These are phyloP conservation scores for Anabacerthia variegaticeps DNA, from an alignment of 2,797 vertebrate species.

Conservation along the genomic window DNA sequence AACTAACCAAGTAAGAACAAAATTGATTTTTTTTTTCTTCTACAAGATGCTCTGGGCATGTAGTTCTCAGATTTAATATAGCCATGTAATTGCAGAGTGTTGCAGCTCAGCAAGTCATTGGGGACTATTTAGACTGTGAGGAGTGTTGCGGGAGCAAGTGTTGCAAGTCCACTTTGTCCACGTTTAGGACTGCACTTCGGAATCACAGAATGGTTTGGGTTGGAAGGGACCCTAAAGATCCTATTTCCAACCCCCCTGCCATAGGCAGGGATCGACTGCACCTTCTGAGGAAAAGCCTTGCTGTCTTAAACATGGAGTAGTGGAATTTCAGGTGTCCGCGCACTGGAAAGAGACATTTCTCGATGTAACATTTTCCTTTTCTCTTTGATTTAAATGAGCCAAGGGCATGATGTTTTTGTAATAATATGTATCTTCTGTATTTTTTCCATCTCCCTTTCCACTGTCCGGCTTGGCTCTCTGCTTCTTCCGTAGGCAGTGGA, in stretches of 20 bases:
- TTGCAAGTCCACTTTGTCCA: background rate
- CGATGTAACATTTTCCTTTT: background rate
- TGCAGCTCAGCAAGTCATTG: background rate
- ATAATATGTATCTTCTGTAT: background rate
- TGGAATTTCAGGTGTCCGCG: background rate
- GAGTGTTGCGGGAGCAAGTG: background rate
- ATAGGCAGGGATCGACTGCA: background rate
- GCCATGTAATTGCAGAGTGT: background rate
- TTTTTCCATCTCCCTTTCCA: background rate
- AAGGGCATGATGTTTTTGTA: background rate
- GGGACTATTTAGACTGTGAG: background rate
- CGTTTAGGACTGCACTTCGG: background rate
- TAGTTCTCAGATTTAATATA: constrained; percentile 43
- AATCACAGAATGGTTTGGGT: background rate
- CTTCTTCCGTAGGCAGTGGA: background rate
- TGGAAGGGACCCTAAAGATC: background rate
- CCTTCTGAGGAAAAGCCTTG: background rate
- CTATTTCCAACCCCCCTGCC: background rate
- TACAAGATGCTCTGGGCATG: constrained; percentile 20
- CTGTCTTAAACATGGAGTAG: background rate
- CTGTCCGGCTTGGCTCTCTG: background rate
- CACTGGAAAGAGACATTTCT: background rate
- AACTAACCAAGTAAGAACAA: constrained; percentile 52
- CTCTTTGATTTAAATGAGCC: background rate
- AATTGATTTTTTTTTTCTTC: background rate